phyloP scores from a whole-genome alignment of 2,797 vertebrate species.

The Anisognathus igniventris region DNA sequence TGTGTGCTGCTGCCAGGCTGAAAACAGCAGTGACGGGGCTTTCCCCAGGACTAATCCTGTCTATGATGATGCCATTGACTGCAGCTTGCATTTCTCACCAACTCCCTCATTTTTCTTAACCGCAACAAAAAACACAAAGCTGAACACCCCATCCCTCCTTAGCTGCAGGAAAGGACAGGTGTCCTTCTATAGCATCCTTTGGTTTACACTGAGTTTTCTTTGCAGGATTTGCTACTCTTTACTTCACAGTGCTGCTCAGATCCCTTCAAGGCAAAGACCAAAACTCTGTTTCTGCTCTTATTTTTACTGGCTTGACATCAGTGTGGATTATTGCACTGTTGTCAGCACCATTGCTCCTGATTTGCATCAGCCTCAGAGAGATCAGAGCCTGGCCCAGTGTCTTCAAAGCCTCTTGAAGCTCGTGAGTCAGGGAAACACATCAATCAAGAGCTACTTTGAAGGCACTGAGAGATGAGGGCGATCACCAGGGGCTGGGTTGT shows the following conservation, averaged over 20 bases:
- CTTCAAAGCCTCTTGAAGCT: conserved; percentile 56
- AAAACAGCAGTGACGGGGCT: background rate
- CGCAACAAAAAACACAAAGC: background rate
- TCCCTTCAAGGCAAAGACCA: conserved; percentile 37
- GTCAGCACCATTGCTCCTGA: conserved; percentile 55
- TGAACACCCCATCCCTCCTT: background rate
- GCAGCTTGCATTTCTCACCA: background rate
- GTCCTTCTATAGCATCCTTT: background rate
- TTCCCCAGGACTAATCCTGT: background rate
- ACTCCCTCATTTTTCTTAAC: background rate
- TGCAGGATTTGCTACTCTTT: background rate
- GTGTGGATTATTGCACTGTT: conserved; percentile 47
- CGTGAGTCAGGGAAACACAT: conserved; percentile 58
- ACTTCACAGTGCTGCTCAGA: background rate
- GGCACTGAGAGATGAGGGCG: conserved; percentile 6
- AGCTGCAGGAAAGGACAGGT: background rate
- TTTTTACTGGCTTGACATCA: conserved; percentile 64
- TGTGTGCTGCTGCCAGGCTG: background rate
- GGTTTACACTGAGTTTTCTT: background rate
- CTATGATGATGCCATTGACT: background rate
- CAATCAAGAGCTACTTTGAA: conserved; percentile 56
- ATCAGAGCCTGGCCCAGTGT: conserved; percentile 50
- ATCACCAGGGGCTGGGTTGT: conserved; percentile 45
- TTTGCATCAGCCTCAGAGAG: conserved; percentile 52
- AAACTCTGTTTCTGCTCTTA: conserved; percentile 24